Conservation (phyloP, 2,113 vertebrate genomes). For the Brachionichthys hirsutus region DNA sequence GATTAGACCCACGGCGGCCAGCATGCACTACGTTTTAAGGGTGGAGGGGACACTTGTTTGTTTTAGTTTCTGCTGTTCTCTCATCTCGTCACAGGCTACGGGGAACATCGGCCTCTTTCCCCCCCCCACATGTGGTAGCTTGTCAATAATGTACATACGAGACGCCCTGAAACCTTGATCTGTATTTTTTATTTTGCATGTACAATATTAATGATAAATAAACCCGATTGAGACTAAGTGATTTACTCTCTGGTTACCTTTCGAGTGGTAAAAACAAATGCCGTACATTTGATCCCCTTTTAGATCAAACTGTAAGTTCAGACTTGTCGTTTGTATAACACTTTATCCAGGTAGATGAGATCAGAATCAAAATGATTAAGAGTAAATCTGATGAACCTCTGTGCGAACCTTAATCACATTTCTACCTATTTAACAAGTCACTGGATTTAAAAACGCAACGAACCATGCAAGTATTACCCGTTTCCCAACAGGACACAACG, state of each 20-base stretch:
- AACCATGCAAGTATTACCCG: no score
- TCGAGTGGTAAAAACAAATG: no score
- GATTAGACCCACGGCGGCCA: conserved; percentile 73
- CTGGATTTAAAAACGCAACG: no score
- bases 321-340: no score
- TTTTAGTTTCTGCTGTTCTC: not conserved
- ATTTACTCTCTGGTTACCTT: not conserved
- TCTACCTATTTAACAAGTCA: no score
- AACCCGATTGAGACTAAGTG: conserved; percentile 1
- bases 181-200: conserved; percentile 58
- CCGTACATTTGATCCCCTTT: no score
- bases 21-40: conserved; percentile 16
- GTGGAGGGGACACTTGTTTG: not conserved
- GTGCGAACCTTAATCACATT: no score
- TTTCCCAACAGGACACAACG: no score
- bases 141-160: conserved; percentile 62
- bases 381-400: no score
- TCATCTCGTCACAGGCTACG: not conserved
- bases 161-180: conserved; percentile 17
- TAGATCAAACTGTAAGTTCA: no score
- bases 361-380: no score
- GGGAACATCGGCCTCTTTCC: not conserved
- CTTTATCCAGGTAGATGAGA: no score
- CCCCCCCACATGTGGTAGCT: conserved; percentile 19
- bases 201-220: conserved; percentile 47